Base-by-base conservation (phyloP, 2,888 invertebrate genomes). In the Acanthosepion lycidas region DNA sequence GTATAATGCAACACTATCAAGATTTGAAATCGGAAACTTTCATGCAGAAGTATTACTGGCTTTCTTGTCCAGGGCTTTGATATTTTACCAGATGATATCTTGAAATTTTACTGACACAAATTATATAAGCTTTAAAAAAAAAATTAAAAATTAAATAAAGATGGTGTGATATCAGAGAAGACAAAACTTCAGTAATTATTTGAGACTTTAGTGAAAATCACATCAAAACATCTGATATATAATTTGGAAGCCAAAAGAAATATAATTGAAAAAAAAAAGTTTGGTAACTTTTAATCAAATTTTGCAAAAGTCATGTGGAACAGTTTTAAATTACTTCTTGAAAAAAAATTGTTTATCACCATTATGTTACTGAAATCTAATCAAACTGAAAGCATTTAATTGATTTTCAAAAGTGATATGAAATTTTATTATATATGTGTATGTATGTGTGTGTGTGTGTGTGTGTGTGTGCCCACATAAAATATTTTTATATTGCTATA, bases 181-280 rank as follows among this genome's bases (percentile, higher is more conserved):
- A 78, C 78, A 78, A 78, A 33, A 78, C 78, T 78, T 78, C 15
- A 15, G 4, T 78, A 12, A 78, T 78, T 9, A 78, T 33, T 78
- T 78, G 78, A 78, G 78, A 78, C 78, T 78, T 78, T n/a, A 15
- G 18, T 15, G 33, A 78, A 33, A 78, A 78, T 78, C 78, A n/a
- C n/a, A 33, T 78, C 78, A 78, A 78, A 78, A 78, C 78, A n/a
- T n/a, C 78, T 78, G 78, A 78, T n/a, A 78, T 78, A 78, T n/a
- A 78, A 78, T 78, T 59, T 78, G n/a, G 78, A 78, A 78, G 78
- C 78, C 78, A 78, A 78, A 78, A 78, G 78, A 78, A 78, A 78
- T 78, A 15, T 78, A 78, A 78, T 78, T 78, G 78, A n/a, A 33
- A 78, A 78, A 33, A 78, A 78, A n/a, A 78, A 78, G 33, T 15